Percentiles rank a stretch among this genome's conserved stretches.
Conservation (phyloP, 2,888 invertebrate species). For the Altica lythri region DNA sequence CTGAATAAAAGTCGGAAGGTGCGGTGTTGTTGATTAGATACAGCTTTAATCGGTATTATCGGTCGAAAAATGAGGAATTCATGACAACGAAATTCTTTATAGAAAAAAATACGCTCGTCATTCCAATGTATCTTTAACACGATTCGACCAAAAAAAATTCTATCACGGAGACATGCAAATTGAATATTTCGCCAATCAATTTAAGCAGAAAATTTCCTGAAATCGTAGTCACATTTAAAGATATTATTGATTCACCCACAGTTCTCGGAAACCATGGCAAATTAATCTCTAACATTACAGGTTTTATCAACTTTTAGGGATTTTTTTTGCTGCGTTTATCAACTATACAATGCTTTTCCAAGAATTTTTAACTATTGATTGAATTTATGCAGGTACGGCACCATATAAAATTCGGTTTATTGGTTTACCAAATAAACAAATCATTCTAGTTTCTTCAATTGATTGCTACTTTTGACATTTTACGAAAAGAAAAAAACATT, state of each 20-base stretch:
- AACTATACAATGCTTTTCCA: slow-evolving; percentile 7
- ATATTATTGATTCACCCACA: slow-evolving; percentile 7
- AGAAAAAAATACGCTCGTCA: neutral
- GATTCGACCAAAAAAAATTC: slow-evolving; percentile 10
- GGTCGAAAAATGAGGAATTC: slow-evolving; percentile 1
- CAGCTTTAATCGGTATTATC: neutral
- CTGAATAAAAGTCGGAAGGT: too few species aligned
- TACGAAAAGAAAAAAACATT: too few species aligned
- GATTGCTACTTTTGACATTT: too few species aligned
- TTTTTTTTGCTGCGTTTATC: slow-evolving; percentile 12
- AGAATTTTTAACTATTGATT: slow-evolving; percentile 13
- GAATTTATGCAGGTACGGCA: too few species aligned
- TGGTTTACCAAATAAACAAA: too few species aligned
- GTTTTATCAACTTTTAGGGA: slow-evolving; percentile 16
- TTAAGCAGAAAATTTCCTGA: slow-evolving; percentile 11
- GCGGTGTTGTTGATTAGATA: slow-evolving; percentile 1
- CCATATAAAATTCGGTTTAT: too few species aligned
- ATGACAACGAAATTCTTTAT: neutral
- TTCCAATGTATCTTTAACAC: slow-evolving; percentile 4
- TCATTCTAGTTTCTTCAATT: too few species aligned
- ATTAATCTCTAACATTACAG: slow-evolving; percentile 12
- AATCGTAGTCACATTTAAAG: slow-evolving; percentile 14
- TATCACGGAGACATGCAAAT: slow-evolving; percentile 10
- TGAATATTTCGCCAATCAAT: slow-evolving; percentile 17
- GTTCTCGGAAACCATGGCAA: slow-evolving; percentile 13